Conservation (phyloP, 2,888 invertebrate species). For the Acrobasis suavella region DNA sequence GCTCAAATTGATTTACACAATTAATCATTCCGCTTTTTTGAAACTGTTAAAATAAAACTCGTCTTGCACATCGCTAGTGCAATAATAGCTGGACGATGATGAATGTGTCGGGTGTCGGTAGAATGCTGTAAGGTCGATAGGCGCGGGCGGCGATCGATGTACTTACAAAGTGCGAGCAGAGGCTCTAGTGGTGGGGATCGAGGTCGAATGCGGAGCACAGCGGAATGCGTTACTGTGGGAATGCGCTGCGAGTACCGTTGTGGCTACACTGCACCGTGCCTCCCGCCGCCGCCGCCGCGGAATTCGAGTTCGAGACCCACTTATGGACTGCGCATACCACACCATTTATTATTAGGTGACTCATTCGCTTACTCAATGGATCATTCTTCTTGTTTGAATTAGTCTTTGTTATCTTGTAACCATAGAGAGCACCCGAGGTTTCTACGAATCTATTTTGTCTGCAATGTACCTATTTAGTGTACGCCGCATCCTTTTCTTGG, state of each 20-base stretch:
- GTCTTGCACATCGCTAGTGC: no score
- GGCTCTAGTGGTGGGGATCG: slow-evolving; percentile 53
- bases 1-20: not conserved
- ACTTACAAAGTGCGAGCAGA: slow-evolving; percentile 11
- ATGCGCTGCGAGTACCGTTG: slow-evolving; percentile 80
- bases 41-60: no score
- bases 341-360: slow-evolving; percentile 61
- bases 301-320: slow-evolving; percentile 80
- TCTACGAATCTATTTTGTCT: not conserved
- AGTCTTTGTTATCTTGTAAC: not conserved
- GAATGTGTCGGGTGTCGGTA: slow-evolving; percentile 45
- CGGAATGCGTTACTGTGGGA: slow-evolving; percentile 77
- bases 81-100: slow-evolving; percentile 48
- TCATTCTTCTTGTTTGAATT: slow-evolving; percentile 29
- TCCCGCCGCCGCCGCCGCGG: slow-evolving; percentile 56
- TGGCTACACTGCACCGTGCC: slow-evolving; percentile 50
- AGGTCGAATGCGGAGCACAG: slow-evolving; percentile 57
- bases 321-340: slow-evolving; percentile 62
- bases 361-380: slow-evolving; percentile 61
- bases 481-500: not conserved
- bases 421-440: not conserved
- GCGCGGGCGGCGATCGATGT: slow-evolving; percentile 39
- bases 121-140: slow-evolving; percentile 27
- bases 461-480: not conserved
- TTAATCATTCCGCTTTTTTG: no score